These are phyloP conservation scores for Eledona agricola DNA, from an alignment of 2,888 invertebrate genomes.

Conservation along the genomic window DNA sequence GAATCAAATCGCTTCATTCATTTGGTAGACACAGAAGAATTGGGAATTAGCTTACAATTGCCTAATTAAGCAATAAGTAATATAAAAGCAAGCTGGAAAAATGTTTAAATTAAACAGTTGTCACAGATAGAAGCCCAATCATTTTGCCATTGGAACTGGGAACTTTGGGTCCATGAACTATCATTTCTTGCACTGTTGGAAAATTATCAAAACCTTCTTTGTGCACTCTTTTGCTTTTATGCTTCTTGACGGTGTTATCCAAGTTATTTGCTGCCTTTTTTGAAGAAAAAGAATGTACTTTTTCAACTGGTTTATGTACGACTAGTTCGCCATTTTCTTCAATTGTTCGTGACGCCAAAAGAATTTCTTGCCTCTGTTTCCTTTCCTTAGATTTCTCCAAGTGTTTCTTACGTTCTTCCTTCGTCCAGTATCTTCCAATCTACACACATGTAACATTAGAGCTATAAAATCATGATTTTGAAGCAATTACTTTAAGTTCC, in stretches of 20 bases:
- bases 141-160: slow-evolving; percentile 64
- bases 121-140: slow-evolving; percentile 68
- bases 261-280: slow-evolving; percentile 60
- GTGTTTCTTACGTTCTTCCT: slow-evolving; percentile 78
- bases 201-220: slow-evolving; percentile 64
- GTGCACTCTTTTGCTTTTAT: slow-evolving; percentile 59
- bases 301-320: slow-evolving; percentile 44
- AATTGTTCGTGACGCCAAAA: slow-evolving; percentile 50
- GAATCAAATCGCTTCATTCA: slow-evolving; percentile 29
- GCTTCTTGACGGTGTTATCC: slow-evolving; percentile 63
- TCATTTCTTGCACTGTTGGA: slow-evolving; percentile 68
- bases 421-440: slow-evolving; percentile 77
- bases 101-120: slow-evolving; percentile 63
- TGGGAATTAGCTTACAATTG: slow-evolving; percentile 39
- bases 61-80: slow-evolving; percentile 38
- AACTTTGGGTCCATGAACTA: slow-evolving; percentile 63
- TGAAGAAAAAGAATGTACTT: slow-evolving; percentile 54
- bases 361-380: slow-evolving; percentile 62
- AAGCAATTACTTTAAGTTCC: slow-evolving; percentile 70
- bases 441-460: slow-evolving; percentile 19
- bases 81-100: slow-evolving; percentile 37
- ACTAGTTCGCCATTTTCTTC: slow-evolving; percentile 51
- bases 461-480: slow-evolving; percentile 2
- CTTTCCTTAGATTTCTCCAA: slow-evolving; percentile 75
- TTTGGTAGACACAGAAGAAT: slow-evolving; percentile 39